Conservation (phyloP, 2,797 vertebrate species). For the Benthosema pterotum region DNA sequence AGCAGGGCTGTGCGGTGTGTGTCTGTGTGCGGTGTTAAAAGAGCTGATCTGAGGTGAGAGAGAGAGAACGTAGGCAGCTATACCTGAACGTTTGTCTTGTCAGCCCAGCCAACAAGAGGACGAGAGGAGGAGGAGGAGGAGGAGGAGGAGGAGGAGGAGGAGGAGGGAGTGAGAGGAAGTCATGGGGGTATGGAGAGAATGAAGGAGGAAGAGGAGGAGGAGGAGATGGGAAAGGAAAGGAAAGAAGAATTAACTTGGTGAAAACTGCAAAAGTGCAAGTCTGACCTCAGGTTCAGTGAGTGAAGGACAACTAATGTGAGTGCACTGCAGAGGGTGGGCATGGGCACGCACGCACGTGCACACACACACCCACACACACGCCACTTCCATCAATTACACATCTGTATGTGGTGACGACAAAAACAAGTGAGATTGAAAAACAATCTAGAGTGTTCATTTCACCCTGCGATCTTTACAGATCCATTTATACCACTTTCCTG, state of each 20-base stretch:
- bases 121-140: constrained; percentile 56
- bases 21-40: constrained; percentile 35
- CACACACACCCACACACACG: too few relatives aligned
- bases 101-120: constrained; percentile 75
- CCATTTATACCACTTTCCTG: too few relatives aligned
- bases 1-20: constrained; percentile 39
- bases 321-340: background rate
- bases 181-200: constrained; percentile 52
- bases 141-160: constrained; percentile 50
- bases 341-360: too few relatives aligned
- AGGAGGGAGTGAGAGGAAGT: constrained; percentile 49
- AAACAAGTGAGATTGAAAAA: too few relatives aligned
- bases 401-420: too few relatives aligned
- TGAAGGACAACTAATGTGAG: constrained; percentile 22
- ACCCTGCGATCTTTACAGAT: too few relatives aligned
- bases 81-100: constrained; percentile 86
- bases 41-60: constrained; percentile 71
- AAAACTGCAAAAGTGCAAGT: constrained; percentile 41
- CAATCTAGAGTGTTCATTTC: too few relatives aligned
- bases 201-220: constrained; percentile 30
- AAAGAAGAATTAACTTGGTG: constrained; percentile 72
- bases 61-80: constrained; percentile 75
- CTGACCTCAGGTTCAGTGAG: constrained; percentile 32
- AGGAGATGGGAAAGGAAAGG: constrained; percentile 66
- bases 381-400: background rate